Evolutionary conservation across 2,888 invertebrate species (phyloP).

Genomic region (Boloria euphrosyne): DNA sequence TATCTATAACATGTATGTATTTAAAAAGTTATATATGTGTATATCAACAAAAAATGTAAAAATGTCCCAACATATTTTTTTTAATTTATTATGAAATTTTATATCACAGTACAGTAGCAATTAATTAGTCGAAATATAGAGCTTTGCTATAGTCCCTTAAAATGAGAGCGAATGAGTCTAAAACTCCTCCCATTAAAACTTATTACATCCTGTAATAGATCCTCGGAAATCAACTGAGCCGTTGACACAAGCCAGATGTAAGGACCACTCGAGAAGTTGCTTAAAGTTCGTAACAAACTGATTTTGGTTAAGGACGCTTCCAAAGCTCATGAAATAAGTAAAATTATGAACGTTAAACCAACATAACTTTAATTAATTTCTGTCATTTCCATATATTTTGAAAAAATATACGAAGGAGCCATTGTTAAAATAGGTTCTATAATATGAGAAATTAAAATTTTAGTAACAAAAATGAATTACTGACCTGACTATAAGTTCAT

Average conservation of each 20-base stretch:
- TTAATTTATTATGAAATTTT: no score
- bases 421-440: no score
- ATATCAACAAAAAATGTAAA: no score
- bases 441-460: no score
- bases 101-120: constrained; percentile 21
- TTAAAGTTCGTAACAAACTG: constrained; percentile 31
- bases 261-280: constrained; percentile 28
- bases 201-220: constrained; percentile 37
- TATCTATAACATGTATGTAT: no score
- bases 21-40: no score
- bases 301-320: constrained; percentile 27
- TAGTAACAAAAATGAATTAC: no score
- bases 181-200: constrained; percentile 38
- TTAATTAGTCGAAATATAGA: constrained; percentile 24
- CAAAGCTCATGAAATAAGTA: constrained; percentile 21
- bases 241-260: constrained; percentile 37
- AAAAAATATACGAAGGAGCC: no score
- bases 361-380: not conserved
- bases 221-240: constrained; percentile 34
- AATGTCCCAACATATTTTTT: no score
- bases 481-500: no score
- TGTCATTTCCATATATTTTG: not conserved
- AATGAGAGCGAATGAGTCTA: constrained; percentile 32
- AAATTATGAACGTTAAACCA: constrained; percentile 13
- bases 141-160: constrained; percentile 28